Conservation (phyloP, 2,797 vertebrate genomes). For the Lycodopsis pacificus region DNA sequence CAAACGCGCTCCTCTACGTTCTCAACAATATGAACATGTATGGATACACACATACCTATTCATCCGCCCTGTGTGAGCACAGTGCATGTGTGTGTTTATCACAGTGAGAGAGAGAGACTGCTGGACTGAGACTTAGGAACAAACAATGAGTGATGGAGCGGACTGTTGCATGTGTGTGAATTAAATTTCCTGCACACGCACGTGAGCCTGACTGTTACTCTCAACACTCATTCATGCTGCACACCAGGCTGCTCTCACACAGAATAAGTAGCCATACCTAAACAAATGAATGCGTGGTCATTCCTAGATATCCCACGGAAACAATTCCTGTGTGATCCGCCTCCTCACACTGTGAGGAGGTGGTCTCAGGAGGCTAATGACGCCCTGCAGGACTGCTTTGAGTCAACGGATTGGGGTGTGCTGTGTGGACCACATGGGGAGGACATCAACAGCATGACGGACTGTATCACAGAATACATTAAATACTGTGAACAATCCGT, state of each 20-base stretch:
- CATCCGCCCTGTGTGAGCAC: constrained; percentile 26
- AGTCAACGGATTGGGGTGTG: no score
- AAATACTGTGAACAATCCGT: no score
- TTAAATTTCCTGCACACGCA: neutral
- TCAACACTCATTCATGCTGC: constrained; percentile 14
- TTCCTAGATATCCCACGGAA: neutral
- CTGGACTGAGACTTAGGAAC: constrained; percentile 37
- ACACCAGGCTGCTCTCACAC: neutral
- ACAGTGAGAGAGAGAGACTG: constrained; percentile 26
- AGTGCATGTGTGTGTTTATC: constrained; percentile 23
- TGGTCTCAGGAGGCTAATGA: no score
- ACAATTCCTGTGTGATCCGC: neutral
- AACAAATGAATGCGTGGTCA: neutral
- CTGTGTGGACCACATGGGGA: no score
- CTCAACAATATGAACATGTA: constrained; percentile 16
- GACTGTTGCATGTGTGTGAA: constrained; percentile 11
- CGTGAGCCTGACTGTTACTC: constrained; percentile 13
- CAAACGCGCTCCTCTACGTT: no score
- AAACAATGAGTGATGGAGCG: constrained; percentile 29
- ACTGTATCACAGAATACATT: no score
- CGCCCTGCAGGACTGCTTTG: no score
- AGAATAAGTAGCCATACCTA: no score
- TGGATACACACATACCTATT: neutral
- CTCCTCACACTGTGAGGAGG: no score
- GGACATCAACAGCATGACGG: no score